Base-by-base conservation (phyloP, 2,113 vertebrate genomes). In the Elgaria multicarinata region DNA sequence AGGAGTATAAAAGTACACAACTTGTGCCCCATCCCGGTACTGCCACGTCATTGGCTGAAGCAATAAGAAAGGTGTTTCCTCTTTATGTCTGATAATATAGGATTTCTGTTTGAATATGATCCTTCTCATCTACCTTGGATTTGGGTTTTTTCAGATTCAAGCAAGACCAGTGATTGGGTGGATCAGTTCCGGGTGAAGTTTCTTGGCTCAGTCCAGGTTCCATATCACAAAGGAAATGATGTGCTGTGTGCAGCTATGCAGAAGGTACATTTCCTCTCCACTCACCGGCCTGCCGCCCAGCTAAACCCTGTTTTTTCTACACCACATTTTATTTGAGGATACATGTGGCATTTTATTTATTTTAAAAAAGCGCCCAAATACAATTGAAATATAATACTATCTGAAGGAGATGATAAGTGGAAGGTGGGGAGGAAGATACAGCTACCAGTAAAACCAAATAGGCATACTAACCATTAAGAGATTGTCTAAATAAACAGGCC, bases 161-260 rank as follows among this genome's bases (percentile, higher is more conserved):
- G 96, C 93, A 98, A 98, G 94, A 98, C 95, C 95, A 97, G 95
- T 0, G 98, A 99, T 94, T 99, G 99, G 99, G 96, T 98, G 96
- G 99, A 99, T 93, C 97, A 97, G 92, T 99, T 98, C 94, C 96
- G 96, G 53, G 97, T 99, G 93, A 99, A 99, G 94, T 99, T 99
- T 94, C 97, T 99, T 58, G 99, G 99, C 66, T 99, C 99, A 0
- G 99, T 99, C 87, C 98, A 99, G 93, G 99, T 99, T 83, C 98
- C 98, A 12, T 98, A 98, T 94, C 99, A 99, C 97, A 99, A 99
- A 96, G 99, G 99, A 96, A 99, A 99, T 0, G 99, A 99, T 0
- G 98, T 99, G 87, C 98, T 99, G 87, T 99, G 99, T 20, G 98
- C 99, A 0, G 99, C 99, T 90, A 99, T 99, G 99, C 99, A 99